Evolutionary conservation across 2,797 vertebrate genomes (phyloP).

Genomic region (Diplodus sargus): DNA sequence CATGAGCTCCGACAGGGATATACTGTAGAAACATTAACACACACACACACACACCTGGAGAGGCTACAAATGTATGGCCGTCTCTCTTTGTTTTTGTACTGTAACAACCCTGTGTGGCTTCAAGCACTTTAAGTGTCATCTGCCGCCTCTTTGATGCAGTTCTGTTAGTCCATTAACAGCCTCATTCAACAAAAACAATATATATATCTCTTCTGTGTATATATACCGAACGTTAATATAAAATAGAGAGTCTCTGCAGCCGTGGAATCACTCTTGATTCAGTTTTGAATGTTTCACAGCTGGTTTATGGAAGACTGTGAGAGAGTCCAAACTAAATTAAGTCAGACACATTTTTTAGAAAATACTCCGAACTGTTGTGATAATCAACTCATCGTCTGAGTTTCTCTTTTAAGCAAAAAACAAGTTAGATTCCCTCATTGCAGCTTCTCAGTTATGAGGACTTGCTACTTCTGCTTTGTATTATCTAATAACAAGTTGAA

Average conservation of each 20-base stretch:
- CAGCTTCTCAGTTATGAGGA: neutral
- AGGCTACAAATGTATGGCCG: constrained; percentile 52
- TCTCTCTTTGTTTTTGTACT: constrained; percentile 57
- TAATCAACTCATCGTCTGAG: neutral
- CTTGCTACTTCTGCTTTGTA: neutral
- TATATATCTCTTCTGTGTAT: constrained; percentile 5
- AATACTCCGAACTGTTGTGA: no score
- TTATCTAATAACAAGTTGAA: neutral
- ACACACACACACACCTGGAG: constrained; percentile 56
- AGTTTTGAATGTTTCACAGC: neutral
- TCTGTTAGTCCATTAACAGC: constrained; percentile 60
- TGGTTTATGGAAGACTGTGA: neutral
- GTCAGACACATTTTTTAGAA: neutral
- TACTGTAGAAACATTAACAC: constrained; percentile 23
- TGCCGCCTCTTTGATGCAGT: constrained; percentile 57
- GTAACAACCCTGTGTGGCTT: constrained; percentile 55
- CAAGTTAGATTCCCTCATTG: neutral
- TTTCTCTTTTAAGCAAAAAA: neutral
- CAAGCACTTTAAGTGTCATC: constrained; percentile 62
- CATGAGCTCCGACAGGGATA: constrained; percentile 50
- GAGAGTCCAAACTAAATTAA: neutral
- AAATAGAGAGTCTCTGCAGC: neutral
- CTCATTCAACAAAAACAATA: constrained; percentile 32
- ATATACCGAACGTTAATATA: constrained; percentile 5
- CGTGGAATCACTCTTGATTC: constrained; percentile 1